A percentile compares a stretch with the other conserved stretches of the same genome.
These are phyloP conservation scores for Orthosia gothica DNA, from an alignment of 2,888 invertebrate species.

Conservation along the genomic window DNA sequence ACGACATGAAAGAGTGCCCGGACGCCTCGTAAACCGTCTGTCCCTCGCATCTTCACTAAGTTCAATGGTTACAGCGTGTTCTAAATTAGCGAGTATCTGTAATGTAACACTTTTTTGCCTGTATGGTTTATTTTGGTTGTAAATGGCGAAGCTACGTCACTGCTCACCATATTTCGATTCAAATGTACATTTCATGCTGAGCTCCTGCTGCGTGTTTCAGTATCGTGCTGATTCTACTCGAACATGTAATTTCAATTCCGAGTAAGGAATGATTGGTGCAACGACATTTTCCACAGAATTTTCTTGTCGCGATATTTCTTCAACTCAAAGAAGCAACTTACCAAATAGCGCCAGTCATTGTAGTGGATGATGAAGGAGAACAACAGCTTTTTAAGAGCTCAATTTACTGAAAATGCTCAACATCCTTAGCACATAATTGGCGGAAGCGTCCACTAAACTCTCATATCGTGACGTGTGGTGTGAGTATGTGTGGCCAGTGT, in stretches of 20 bases:
- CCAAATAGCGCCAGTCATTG: background rate
- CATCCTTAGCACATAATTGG: constrained; percentile 50
- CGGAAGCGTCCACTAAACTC: constrained; percentile 47
- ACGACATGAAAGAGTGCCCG: constrained; percentile 43
- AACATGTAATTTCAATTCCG: constrained; percentile 2
- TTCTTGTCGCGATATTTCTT: background rate
- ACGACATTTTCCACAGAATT: background rate
- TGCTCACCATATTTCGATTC: constrained; percentile 55
- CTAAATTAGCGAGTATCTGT: constrained; percentile 35
- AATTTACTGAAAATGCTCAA: constrained; percentile 39
- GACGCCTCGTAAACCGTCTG: constrained; percentile 18
- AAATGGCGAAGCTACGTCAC: constrained; percentile 51
- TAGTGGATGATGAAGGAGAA: constrained; percentile 11
- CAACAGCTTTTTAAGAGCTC: constrained; percentile 30
- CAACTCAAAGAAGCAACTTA: constrained; percentile 4
- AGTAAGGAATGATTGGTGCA: background rate
- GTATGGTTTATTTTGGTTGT: constrained; percentile 50
- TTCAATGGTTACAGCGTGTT: constrained; percentile 9
- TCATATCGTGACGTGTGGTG: constrained; percentile 39
- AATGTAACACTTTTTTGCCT: background rate
- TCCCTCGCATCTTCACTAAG: constrained; percentile 6
- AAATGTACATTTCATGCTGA: constrained; percentile 48
- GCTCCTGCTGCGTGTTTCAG: constrained; percentile 39
- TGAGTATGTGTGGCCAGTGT: constrained; percentile 37
- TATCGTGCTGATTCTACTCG: constrained; percentile 13